phyloP scores from a whole-genome alignment of 2,113 vertebrate genomes.

The Trematocara stigmaticum region DNA sequence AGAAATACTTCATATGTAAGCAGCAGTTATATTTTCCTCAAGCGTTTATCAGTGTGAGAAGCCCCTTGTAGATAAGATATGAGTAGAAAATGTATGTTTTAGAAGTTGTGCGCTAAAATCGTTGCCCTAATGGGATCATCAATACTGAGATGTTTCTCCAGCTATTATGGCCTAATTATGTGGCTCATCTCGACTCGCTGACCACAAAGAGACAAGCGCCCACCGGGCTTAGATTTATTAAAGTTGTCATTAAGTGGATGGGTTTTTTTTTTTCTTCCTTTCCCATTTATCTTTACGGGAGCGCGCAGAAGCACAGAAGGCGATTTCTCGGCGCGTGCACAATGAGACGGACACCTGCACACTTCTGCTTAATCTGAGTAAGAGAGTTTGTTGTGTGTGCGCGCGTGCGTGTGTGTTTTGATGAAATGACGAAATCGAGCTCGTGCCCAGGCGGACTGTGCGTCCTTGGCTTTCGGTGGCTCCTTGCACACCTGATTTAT shows the following conservation, averaged over 20 bases:
- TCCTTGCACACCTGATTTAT: background rate
- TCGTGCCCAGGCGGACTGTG: background rate
- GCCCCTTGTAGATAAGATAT: background rate
- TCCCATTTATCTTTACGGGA: constrained; percentile 70
- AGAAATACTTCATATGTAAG: background rate
- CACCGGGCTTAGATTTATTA: constrained; percentile 75
- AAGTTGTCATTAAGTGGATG: constrained; percentile 79
- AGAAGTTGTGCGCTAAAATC: constrained; percentile 12
- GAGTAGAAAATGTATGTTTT: background rate
- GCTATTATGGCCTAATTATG: constrained; percentile 76
- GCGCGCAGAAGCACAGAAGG: constrained; percentile 28
- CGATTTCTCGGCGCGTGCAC: constrained; percentile 33
- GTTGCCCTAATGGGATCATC: constrained; percentile 69
- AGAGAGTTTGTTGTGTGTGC: background rate
- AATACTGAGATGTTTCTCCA: constrained; percentile 65
- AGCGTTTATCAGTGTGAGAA: background rate
- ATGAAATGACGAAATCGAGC: background rate
- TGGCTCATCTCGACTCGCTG: constrained; percentile 79
- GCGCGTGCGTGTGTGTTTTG: background rate
- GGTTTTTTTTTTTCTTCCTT: constrained; percentile 58
- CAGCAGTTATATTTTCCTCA: background rate
- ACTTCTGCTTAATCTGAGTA: background rate
- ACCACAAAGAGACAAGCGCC: constrained; percentile 73
- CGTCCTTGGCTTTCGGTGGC: background rate
- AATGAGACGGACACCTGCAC: background rate